Base-by-base conservation (phyloP, 2,797 vertebrate genomes). In the Myripristis murdjan region DNA sequence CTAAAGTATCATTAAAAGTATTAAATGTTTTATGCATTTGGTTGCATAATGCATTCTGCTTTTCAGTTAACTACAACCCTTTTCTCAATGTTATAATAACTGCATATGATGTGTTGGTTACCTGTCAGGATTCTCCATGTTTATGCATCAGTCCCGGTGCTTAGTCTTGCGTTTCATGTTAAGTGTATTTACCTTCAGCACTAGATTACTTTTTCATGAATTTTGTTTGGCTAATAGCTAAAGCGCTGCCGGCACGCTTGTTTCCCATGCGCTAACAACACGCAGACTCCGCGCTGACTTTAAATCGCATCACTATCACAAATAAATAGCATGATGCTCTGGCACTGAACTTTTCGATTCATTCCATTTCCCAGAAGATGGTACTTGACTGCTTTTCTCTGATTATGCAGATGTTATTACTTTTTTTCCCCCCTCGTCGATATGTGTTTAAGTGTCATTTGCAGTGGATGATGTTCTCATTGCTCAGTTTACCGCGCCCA, bases 341-440 rank as follows among this genome's bases (percentile, higher is more conserved):
- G 58, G 65, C 70, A 43, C 71, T 89, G 86, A 90, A 91, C 89
- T 87, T 90, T 87, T 65, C 67, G 60, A 85, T 88, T 81, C 86
- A 65, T 90, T 89, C 75, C 80, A 83, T 91, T 84, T 87, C 64
- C 77, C 83, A 65, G 73, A 65, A 57, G 77, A 89, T 66, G 63
- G 54, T 68, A 67, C 54, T 73, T 54, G 82, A 75, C 84, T 83
- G 83, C 77, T 82, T 82, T 85, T 65, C 77, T 75, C 77, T 80
- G 77, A 90, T 93, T 89, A 88, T 92, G 85, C 80, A 87, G 89
- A 92, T 92, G 87, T 88, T 88, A 89, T 91, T 87, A 77, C 82
- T 82, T 89, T 84, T 82, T 82, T 80, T 82, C 16, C 2, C n/a
- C 5, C 46, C 20, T 86, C 77, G 66, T 87, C 82, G 82, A 85